A percentile compares a stretch with the other conserved stretches of the same genome.
These are phyloP conservation scores for Auanema sp. DNA, from an alignment of 2,888 invertebrate genomes.

Conservation along the genomic window DNA sequence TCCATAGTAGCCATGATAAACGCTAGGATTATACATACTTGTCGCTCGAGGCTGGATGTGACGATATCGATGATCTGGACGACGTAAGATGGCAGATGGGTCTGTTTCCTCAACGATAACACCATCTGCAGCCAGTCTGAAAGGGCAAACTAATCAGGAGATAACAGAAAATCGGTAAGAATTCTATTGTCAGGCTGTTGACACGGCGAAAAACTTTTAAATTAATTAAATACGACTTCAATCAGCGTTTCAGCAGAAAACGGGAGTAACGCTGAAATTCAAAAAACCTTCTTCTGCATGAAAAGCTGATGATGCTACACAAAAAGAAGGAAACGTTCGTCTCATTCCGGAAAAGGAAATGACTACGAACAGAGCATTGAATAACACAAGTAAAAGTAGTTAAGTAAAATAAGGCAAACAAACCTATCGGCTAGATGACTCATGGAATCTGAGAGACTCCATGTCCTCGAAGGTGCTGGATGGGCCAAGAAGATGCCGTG, in stretches of 20 bases:
- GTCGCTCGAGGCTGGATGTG: conserved; percentile 28
- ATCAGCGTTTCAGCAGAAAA: background rate
- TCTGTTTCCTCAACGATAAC: conserved; percentile 49
- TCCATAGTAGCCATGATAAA: conserved; percentile 41
- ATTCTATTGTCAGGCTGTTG: too few relatives aligned
- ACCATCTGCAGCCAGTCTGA: conserved; percentile 37
- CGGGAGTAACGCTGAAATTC: background rate
- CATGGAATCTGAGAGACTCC: conserved; percentile 48
- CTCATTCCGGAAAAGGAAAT: too few relatives aligned
- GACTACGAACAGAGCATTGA: background rate
- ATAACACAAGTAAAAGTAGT: background rate
- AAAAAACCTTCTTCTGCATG: background rate
- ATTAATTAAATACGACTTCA: conserved; percentile 7
- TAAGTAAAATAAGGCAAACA: background rate
- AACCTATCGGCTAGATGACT: conserved; percentile 50
- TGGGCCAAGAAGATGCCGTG: conserved; percentile 9
- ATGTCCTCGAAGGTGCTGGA: conserved; percentile 10
- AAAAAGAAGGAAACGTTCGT: too few relatives aligned
- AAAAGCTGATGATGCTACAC: background rate
- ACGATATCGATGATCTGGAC: conserved; percentile 16
- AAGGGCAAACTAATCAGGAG: conserved; percentile 1
- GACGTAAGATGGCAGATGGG: conserved; percentile 28
- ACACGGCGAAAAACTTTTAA: too few relatives aligned
- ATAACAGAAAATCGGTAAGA: background rate
- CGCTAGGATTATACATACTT: conserved; percentile 44